phyloP scores from a whole-genome alignment of 64 coral and sea anemone species.

The Catalaphyllia jardinei region DNA sequence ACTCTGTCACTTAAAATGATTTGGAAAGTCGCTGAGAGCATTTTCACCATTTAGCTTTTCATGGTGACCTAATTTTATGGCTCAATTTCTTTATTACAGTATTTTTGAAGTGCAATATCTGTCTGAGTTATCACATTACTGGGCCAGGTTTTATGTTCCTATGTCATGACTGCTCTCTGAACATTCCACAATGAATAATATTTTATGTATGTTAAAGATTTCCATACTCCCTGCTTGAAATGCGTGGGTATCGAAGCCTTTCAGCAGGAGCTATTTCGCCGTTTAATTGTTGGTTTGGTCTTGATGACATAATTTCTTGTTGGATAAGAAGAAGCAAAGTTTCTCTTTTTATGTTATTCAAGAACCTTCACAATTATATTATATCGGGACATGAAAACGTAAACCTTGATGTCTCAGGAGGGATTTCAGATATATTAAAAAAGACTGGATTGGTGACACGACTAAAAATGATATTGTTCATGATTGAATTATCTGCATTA shows the following conservation, averaged over 20 bases:
- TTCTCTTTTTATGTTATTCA: neutral
- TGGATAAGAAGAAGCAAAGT: neutral
- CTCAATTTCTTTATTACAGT: neutral
- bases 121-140: no score
- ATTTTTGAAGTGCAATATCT: no score
- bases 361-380: no score
- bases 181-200: neutral
- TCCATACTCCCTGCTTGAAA: neutral
- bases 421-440: no score
- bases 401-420: no score
- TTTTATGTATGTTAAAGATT: neutral
- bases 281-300: neutral
- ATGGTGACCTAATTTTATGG: neutral
- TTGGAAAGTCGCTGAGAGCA: neutral
- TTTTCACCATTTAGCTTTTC: neutral
- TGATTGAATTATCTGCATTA: no score
- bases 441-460: no score
- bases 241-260: neutral
- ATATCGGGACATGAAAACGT: no score
- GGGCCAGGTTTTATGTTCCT: no score
- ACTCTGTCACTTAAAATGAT: neutral
- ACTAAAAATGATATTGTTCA: no score
- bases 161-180: no score
- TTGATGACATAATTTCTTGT: neutral
- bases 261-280: neutral